Base-by-base conservation (phyloP, 2,113 vertebrate genomes). In the Pholis gunnellus region DNA sequence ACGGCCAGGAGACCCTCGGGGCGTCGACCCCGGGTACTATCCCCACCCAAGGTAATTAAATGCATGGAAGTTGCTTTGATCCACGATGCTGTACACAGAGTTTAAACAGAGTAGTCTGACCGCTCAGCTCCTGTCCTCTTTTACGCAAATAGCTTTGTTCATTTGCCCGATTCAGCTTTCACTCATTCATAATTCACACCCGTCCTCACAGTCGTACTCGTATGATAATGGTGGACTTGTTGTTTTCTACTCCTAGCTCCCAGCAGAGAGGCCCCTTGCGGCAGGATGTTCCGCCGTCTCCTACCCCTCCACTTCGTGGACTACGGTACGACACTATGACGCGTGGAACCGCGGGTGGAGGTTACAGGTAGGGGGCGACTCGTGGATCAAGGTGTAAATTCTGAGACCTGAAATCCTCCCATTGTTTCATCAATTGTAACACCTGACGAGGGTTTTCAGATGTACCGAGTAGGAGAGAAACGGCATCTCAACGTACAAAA, bases 241-340 rank as follows among this genome's bases (percentile, higher is more conserved):
- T 60, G 17, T 79, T 64, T 75, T 76, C 18, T 76, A 25, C 44
- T 54, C 2, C 6, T 10, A 94, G 92, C 81, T 79, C 93, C n/a
- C 93, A 97, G 86, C 96, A 97, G 70, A 97, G 97, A 91, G 97
- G 97, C 75, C 97, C 98, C 10, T 88, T 97, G 78, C 95, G 98
- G 14, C 98, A 99, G 91, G 98, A 99, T 0, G 97, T 99, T 27
- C 98, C 98, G 0, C 98, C 98, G 2, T 99, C 97, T 3, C 98
- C 98, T 9, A 96, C 97, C 18, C 95, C 96, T 56, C 92, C 95
- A 13, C 96, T 96, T 17, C 94, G 97, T 59, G 94, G 93, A 9
- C 94, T 95, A 5, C 94, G 95, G 34, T 98, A 97, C 29, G 95
- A 90, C 36, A 97, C 94, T 6, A 94, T 96, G 92, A 94, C 88